Evolutionary conservation across 2,888 invertebrate genomes (phyloP), one percentile per base, ranked within the genome.

Genomic region (Rhamnusium bicolor): DNA sequence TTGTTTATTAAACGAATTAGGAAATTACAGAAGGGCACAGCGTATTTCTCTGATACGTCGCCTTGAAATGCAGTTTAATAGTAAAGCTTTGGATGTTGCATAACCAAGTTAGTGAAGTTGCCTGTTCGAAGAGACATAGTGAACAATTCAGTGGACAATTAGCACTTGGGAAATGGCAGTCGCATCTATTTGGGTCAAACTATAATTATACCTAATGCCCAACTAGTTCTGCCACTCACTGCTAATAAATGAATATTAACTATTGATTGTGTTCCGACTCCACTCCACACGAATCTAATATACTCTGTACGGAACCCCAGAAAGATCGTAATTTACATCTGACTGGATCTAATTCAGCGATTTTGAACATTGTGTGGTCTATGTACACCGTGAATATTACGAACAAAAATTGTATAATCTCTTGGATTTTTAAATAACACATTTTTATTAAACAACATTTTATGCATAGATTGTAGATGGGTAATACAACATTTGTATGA

Each of bases 141-240:
- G 75, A 77, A 79, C 79, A 79, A 81, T 79, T 76, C 75, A 70
- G 67, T 72, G 78, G 76, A 79, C 79, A 81, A 79, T 81, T 81
- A 79, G 78, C 78, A 78, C 74, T 80, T 77, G 79, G 77, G 73
- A 77, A 80, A 80, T 79, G 76, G 76, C 78, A 72, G 74, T 62
- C 65, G 72, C 72, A 53, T 75, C 75, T 74, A 78, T 79, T 69
- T 76, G 68, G 80, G 80, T 80, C 80, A 79, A 75, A 72, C 78
- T 79, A 79, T 77, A 80, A 80, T 81, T 80, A 78, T 68, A 75
- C 74, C 71, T 74, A 78, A 79, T 79, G 76, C 71, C 73, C 61
- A 67, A 76, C 78, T 78, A 73, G 71, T 72, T 74, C 75, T 73
- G 78, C 78, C 77, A 79, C 77, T 79, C 79, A 77, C 68, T 69